phyloP scores from a whole-genome alignment of 2,113 vertebrate species.

The Maccullochella peelii region DNA sequence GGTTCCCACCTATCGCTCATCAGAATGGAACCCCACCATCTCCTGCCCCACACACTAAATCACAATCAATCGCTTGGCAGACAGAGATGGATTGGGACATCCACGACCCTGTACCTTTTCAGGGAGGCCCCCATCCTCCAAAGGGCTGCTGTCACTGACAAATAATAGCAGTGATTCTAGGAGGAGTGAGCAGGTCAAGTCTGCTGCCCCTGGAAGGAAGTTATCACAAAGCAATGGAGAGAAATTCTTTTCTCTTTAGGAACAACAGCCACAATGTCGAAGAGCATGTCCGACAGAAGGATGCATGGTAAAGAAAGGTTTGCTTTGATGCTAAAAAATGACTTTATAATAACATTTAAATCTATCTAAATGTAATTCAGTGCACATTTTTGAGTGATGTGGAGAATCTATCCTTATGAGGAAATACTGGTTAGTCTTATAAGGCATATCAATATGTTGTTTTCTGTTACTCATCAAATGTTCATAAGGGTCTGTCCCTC shows the following conservation, averaged over 20 bases:
- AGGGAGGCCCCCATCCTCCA: conserved; percentile 67
- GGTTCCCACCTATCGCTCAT: conserved; percentile 78
- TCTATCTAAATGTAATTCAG: conserved; percentile 18
- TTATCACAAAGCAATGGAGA: conserved; percentile 74
- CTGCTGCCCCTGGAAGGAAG: conserved; percentile 77
- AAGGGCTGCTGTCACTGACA: conserved; percentile 78
- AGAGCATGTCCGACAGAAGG: conserved; percentile 66
- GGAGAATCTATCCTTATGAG: background rate
- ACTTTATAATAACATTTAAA: conserved; percentile 11
- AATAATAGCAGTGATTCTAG: conserved; percentile 80
- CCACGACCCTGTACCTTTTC: conserved; percentile 77
- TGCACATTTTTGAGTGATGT: background rate
- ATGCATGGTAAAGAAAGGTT: conserved; percentile 28
- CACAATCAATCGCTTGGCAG: conserved; percentile 77
- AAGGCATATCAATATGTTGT: background rate
- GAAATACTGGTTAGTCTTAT: background rate
- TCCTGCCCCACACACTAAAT: conserved; percentile 71
- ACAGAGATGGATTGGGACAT: conserved; percentile 84
- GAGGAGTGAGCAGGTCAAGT: conserved; percentile 81
- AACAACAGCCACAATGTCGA: conserved; percentile 64
- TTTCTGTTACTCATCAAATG: background rate
- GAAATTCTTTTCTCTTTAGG: conserved; percentile 74
- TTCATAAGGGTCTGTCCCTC: background rate
- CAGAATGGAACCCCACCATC: conserved; percentile 75
- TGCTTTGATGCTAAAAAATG: conserved; percentile 20